Conservation (phyloP, 2,888 invertebrate genomes). For the Sphinx pinastri region DNA sequence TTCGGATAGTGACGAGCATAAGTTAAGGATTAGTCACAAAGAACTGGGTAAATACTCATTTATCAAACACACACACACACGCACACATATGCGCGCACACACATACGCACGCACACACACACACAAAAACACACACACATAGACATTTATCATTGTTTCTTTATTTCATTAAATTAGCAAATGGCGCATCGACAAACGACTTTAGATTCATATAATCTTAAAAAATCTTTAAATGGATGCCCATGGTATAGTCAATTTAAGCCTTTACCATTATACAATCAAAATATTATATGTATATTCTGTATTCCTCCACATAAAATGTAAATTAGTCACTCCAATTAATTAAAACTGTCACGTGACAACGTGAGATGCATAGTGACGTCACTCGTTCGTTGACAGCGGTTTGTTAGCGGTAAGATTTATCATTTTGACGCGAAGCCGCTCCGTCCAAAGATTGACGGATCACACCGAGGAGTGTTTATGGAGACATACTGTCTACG, state of each 20-base stretch:
- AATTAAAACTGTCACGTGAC: neutral
- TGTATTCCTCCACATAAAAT: neutral
- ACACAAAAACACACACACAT: too few relatives aligned
- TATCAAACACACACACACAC: too few relatives aligned
- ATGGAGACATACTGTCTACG: conserved; percentile 17
- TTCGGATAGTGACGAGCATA: too few relatives aligned
- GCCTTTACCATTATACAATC: neutral
- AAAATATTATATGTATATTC: neutral
- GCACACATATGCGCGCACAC: too few relatives aligned
- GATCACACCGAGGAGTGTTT: conserved; percentile 2
- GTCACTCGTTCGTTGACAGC: neutral
- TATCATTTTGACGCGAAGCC: neutral
- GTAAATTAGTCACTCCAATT: neutral
- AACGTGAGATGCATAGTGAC: neutral
- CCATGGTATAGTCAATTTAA: neutral
- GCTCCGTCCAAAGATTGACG: conserved; percentile 4
- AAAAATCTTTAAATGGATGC: too few relatives aligned
- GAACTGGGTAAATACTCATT: too few relatives aligned
- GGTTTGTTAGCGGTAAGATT: conserved; percentile 5
- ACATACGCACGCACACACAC: too few relatives aligned
- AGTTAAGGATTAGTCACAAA: too few relatives aligned
- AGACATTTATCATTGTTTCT: too few relatives aligned
- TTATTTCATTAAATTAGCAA: too few relatives aligned
- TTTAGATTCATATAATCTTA: too few relatives aligned
- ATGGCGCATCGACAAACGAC: too few relatives aligned